These are phyloP conservation scores for Bedellia somnulentella DNA, from an alignment of 2,888 invertebrate species.

Conservation along the genomic window DNA sequence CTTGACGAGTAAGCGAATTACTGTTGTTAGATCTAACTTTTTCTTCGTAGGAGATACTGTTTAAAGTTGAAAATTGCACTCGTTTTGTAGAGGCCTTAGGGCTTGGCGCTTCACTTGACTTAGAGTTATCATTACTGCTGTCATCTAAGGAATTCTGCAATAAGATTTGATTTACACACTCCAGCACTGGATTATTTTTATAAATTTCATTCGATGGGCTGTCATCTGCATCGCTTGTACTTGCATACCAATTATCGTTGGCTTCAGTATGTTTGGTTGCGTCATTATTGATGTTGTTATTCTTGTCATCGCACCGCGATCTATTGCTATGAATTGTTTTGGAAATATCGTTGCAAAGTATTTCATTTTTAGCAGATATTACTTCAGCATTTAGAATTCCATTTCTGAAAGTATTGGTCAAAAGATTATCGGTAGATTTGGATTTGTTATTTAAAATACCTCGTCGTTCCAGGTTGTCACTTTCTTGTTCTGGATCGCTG, in stretches of 20 bases:
- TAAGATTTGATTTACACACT: constrained; percentile 84
- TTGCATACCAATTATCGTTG: constrained; percentile 79
- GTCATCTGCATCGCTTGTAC: constrained; percentile 77
- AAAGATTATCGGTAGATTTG: constrained; percentile 38
- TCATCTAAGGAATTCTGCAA: constrained; percentile 72
- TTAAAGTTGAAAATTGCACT: constrained; percentile 66
- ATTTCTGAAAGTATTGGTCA: constrained; percentile 25
- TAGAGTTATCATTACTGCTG: constrained; percentile 50
- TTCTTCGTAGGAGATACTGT: constrained; percentile 60
- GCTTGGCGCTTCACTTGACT: constrained; percentile 47
- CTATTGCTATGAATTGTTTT: constrained; percentile 36
- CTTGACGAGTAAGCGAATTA: constrained; percentile 38
- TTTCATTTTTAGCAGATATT: constrained; percentile 45
- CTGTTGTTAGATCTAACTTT: constrained; percentile 32
- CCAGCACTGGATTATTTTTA: constrained; percentile 80
- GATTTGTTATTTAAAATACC: constrained; percentile 29
- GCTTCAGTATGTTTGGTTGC: constrained; percentile 42
- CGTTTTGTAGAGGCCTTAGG: constrained; percentile 56
- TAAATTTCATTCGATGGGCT: constrained; percentile 69
- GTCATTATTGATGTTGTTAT: constrained; percentile 18
- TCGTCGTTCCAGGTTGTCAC: constrained; percentile 36
- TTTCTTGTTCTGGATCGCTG: constrained; percentile 52
- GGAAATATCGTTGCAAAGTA: constrained; percentile 30
- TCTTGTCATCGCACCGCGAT: constrained; percentile 15
- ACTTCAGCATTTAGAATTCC: constrained; percentile 31